Conservation (phyloP, 2,797 vertebrate species). For the Vireo griseus region DNA sequence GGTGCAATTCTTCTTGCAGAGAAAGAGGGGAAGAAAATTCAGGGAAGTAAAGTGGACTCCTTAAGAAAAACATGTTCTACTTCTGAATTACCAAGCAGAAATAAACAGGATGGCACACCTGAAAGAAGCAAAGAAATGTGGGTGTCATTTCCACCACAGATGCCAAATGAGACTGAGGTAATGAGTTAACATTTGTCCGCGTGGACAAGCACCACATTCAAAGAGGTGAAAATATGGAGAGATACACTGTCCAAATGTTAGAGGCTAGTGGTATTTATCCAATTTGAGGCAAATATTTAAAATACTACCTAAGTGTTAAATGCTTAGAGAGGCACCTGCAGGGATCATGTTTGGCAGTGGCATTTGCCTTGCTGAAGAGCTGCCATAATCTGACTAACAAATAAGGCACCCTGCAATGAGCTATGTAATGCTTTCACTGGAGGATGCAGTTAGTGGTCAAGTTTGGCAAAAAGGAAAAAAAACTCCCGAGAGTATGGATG, state of each 20-base stretch:
- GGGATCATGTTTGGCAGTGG: background rate
- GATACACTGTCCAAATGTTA: slow-evolving; percentile 25
- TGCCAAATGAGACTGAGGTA: slow-evolving; percentile 52
- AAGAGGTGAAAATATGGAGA: background rate
- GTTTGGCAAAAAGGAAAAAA: background rate
- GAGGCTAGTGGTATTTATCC: background rate
- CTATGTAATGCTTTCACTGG: background rate
- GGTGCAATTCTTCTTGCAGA: slow-evolving; percentile 53
- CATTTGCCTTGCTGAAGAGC: slow-evolving; percentile 21
- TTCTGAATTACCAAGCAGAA: background rate
- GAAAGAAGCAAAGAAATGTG: background rate
- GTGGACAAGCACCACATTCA: background rate
- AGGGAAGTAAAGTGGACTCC: background rate
- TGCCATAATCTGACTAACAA: background rate
- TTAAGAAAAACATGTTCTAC: background rate
- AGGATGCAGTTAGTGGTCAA: background rate
- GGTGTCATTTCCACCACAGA: background rate
- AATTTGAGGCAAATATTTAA: slow-evolving; percentile 25
- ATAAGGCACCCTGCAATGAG: background rate
- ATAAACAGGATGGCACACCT: background rate
- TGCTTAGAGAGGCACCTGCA: background rate
- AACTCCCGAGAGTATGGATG: background rate
- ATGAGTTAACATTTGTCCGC: background rate
- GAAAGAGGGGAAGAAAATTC: background rate
- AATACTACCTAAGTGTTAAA: background rate